These are phyloP conservation scores for Pelodytes ibericus DNA, from an alignment of 2,797 vertebrate species.

Conservation along the genomic window DNA sequence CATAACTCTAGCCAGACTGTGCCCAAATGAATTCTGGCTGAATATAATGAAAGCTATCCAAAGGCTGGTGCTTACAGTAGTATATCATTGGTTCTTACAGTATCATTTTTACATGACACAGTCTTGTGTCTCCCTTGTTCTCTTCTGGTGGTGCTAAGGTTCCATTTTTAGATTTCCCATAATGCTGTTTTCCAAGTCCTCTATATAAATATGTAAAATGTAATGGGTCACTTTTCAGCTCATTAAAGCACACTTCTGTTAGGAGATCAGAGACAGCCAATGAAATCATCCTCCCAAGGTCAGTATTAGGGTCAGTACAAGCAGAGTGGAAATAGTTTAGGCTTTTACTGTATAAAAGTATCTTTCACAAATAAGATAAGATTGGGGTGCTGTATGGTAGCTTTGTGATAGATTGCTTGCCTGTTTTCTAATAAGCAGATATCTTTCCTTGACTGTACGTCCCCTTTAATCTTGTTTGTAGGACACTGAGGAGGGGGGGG, in stretches of 20 bases:
- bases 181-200: too few relatives aligned
- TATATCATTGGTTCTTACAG: too few relatives aligned
- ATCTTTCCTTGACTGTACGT: neutral
- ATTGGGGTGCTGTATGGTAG: neutral
- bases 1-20: too few relatives aligned
- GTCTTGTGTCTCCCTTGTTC: too few relatives aligned
- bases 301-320: neutral
- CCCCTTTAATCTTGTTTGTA: slow-evolving; percentile 6
- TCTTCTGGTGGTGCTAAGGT: too few relatives aligned
- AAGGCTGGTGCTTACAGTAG: too few relatives aligned
- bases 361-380: neutral
- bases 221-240: neutral
- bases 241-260: neutral
- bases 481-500: too few relatives aligned
- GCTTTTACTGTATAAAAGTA: neutral
- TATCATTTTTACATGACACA: too few relatives aligned
- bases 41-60: too few relatives aligned
- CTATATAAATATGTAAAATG: too few relatives aligned
- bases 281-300: neutral
- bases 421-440: neutral
- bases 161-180: too few relatives aligned
- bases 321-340: neutral
- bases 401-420: neutral
- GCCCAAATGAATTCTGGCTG: too few relatives aligned
- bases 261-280: neutral